A percentile compares a stretch with the other conserved stretches of the same genome.
Conservation (phyloP, 2,888 invertebrate species). For the Oeneis ivallda region DNA sequence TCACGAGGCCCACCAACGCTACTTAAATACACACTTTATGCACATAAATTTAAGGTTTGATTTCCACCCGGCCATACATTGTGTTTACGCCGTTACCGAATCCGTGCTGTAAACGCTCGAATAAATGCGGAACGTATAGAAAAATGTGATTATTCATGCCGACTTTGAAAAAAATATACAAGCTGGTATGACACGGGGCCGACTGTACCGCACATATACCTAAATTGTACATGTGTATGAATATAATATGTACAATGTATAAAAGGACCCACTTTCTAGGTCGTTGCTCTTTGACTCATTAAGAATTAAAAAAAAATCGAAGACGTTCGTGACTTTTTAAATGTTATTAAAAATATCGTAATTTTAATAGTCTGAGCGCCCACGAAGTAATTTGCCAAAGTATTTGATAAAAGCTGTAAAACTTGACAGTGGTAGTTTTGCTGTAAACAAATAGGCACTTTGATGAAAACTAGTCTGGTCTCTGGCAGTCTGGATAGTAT, state of each 20-base stretch:
- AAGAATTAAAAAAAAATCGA: constrained; percentile 30
- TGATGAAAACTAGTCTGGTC: not conserved
- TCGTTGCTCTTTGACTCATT: constrained; percentile 46
- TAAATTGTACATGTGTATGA: constrained; percentile 23
- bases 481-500: not conserved
- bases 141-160: constrained; percentile 81
- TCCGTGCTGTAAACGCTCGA: constrained; percentile 49
- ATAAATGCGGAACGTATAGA: constrained; percentile 77
- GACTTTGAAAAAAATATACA: constrained; percentile 75
- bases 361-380: constrained; percentile 7
- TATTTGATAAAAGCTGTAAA: not conserved
- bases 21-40: constrained; percentile 62
- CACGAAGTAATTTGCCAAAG: not conserved
- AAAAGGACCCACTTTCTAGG: constrained; percentile 48
- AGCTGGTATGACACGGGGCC: constrained; percentile 63
- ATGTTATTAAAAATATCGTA: constrained; percentile 32
- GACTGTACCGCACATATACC: constrained; percentile 33
- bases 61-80: constrained; percentile 44
- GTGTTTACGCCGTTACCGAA: constrained; percentile 43
- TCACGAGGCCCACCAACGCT: constrained; percentile 60
- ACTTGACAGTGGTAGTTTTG: not conserved
- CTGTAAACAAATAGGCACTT: not conserved
- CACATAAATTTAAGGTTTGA: constrained; percentile 55
- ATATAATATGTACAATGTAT: constrained; percentile 37
- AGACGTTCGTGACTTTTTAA: constrained; percentile 36